Evolutionary conservation across 2,113 vertebrate species (phyloP), one percentile per base, ranked within the genome.

Genomic region (Microcebus ravelobensis): DNA sequence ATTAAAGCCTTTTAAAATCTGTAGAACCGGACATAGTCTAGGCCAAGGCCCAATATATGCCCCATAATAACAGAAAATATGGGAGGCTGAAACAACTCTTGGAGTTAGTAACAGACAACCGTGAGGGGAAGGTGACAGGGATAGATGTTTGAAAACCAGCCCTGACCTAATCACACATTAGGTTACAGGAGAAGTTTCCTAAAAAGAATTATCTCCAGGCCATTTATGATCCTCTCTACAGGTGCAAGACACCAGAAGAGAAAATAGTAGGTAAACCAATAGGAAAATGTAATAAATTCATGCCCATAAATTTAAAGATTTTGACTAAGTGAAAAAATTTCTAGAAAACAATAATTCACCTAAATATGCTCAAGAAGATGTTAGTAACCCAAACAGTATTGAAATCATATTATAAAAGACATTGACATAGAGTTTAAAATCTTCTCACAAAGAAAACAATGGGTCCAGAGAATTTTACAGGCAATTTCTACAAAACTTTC

Each of bases 1-100:
- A 98, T 97, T 97, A 97, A 96, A 94, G 81, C 34, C 61, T 94
- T 85, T 96, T 96, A 84, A 81, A 96, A 92, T 93, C 67, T 95
- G 90, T 39, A 83, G 80, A 87, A 81, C 82, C 42, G 93, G 52
- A 83, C 67, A 95, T 27, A 87, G 84, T 92, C 50, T 96, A 94
- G 87, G 88, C 67, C 52, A 90, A 92, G 20, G 57, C 50, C 52
- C 86, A 96, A 71, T 81, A 94, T 52, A 86, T 91, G 88, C 85
- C 34, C 90, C 42, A 91, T 67, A 90, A 90, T 95, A 85, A 86
- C 77, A 88, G 92, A 82, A 91, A 70, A 68, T 91, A 96, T 81
- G 95, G 81, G 67, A 88, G 20, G 11, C 77, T 63, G 71, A 90
- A 55, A 42, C 34, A 68, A 74, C 70, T 79, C 29, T 90, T 73